Evolutionary conservation across 2,797 vertebrate genomes (phyloP).

Genomic region (Mus spretus): DNA sequence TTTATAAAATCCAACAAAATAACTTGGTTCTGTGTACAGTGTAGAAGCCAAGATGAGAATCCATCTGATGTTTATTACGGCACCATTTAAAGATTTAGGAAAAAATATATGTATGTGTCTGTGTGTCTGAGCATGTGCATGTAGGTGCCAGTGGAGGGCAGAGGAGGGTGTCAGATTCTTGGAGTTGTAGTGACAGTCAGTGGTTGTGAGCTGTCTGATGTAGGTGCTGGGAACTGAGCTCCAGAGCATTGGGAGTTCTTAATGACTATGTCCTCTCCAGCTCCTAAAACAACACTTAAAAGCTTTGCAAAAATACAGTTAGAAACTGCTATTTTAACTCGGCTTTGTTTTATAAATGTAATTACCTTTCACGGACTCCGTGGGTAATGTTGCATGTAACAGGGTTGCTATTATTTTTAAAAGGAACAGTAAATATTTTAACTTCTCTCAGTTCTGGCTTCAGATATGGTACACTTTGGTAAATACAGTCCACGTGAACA

Average conservation of each 20-base stretch:
- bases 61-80: neutral
- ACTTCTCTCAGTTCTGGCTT: neutral
- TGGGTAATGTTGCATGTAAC: neutral
- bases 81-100: neutral
- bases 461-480: neutral
- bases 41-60: neutral
- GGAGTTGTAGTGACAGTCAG: neutral
- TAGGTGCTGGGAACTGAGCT: neutral
- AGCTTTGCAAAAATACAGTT: neutral
- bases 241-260: neutral
- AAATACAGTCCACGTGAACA: neutral
- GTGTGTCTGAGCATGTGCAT: neutral
- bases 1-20: neutral
- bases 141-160: neutral
- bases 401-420: constrained; percentile 6
- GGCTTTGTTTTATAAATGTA: neutral
- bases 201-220: neutral
- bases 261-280: neutral
- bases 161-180: neutral
- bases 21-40: neutral
- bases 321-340: neutral
- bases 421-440: neutral
- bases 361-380: constrained; percentile 8
- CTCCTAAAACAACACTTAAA: constrained; percentile 15
- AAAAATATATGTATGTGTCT: neutral